These are phyloP conservation scores for Hemichromis elongatus DNA, from an alignment of 2,113 vertebrate species.

Conservation along the genomic window DNA sequence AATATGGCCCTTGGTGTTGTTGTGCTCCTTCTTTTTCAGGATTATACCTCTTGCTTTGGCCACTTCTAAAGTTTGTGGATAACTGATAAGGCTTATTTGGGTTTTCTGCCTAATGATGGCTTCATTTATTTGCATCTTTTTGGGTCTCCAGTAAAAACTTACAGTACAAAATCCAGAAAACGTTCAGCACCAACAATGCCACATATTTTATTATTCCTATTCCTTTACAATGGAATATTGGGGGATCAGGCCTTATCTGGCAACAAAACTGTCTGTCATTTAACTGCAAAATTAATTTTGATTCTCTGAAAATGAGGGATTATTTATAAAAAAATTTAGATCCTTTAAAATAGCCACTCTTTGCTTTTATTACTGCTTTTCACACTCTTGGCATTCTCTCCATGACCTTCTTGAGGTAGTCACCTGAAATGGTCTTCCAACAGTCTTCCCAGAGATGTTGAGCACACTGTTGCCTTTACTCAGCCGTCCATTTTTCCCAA, in stretches of 20 bases:
- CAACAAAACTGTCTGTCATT: background rate
- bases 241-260: background rate
- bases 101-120: background rate
- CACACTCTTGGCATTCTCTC: background rate
- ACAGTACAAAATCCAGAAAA: background rate
- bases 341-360: background rate
- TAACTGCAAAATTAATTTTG: background rate
- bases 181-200: background rate
- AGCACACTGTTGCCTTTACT: background rate
- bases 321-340: background rate
- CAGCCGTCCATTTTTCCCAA: background rate
- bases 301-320: background rate
- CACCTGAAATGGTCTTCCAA: background rate
- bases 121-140: background rate
- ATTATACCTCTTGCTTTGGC: background rate
- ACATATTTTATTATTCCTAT: background rate
- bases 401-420: background rate
- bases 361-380: background rate
- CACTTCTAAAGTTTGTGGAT: background rate
- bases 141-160: background rate
- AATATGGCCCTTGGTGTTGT: background rate
- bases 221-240: background rate
- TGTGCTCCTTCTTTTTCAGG: background rate
- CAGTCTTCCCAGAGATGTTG: background rate
- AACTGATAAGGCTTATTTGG: background rate